Conservation (phyloP, 2,888 invertebrate species). For the Drosophila mulleri region DNA sequence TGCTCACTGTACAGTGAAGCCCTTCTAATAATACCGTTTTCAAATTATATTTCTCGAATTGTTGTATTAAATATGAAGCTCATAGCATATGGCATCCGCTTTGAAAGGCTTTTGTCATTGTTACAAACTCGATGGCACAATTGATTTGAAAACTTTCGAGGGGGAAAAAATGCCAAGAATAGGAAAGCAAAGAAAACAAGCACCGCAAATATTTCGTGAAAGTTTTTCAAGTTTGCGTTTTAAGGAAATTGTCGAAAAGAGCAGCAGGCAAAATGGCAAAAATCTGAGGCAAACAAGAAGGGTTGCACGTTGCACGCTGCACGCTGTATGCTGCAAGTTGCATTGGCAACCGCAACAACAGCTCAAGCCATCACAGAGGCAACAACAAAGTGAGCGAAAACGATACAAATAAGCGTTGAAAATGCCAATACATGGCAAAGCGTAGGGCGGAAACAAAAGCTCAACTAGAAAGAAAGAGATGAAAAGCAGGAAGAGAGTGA, state of each 20-base stretch:
- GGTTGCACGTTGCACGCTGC: constrained; percentile 51
- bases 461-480: constrained; percentile 12
- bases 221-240: constrained; percentile 75
- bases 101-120: constrained; percentile 49
- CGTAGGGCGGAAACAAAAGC: constrained; percentile 54
- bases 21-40: background rate
- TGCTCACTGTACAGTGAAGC: constrained; percentile 1
- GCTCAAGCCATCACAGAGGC: constrained; percentile 45
- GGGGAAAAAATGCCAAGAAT: constrained; percentile 1
- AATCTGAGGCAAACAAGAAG: constrained; percentile 47
- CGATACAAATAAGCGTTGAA: constrained; percentile 77
- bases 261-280: constrained; percentile 38
- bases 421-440: constrained; percentile 75
- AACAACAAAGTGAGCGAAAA: constrained; percentile 77
- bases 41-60: constrained; percentile 23
- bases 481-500: background rate
- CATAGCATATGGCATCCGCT: constrained; percentile 28
- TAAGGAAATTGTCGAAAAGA: constrained; percentile 68
- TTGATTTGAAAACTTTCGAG: constrained; percentile 56
- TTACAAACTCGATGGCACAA: constrained; percentile 53
- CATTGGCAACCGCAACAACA: constrained; percentile 60
- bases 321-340: constrained; percentile 47
- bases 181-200: constrained; percentile 12
- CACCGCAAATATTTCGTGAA: constrained; percentile 52
- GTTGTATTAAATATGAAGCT: constrained; percentile 40